A percentile compares a stretch with the other conserved stretches of the same genome.
Conservation (phyloP, 1,140 invertebrate species). For the Drosophila elegans region DNA sequence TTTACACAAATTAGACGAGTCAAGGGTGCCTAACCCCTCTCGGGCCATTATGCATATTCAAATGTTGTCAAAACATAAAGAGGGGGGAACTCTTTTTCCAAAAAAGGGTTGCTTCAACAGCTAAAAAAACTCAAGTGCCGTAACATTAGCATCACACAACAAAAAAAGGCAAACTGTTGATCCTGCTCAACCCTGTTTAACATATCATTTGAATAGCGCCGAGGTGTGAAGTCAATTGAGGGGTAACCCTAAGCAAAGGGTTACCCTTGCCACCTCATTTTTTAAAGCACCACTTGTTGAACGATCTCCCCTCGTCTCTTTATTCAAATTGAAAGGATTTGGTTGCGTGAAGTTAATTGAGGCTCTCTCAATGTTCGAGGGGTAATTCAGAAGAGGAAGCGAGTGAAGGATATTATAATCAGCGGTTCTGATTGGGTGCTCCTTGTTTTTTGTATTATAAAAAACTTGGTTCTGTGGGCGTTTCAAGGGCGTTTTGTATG, state of each 20-base stretch:
- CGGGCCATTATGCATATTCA: slow-evolving; percentile 63
- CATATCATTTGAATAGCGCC: slow-evolving; percentile 79
- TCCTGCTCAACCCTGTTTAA: slow-evolving; percentile 60
- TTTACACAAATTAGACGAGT: slow-evolving; percentile 73
- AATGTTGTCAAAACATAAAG: slow-evolving; percentile 71
- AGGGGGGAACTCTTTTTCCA: not conserved
- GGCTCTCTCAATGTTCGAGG: slow-evolving; percentile 18
- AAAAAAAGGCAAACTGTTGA: slow-evolving; percentile 65
- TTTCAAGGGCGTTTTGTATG: slow-evolving; percentile 47
- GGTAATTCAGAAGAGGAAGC: slow-evolving; percentile 54
- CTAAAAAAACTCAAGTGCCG: slow-evolving; percentile 43
- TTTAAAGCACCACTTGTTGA: slow-evolving; percentile 69
- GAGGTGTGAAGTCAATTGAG: slow-evolving; percentile 63
- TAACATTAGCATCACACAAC: slow-evolving; percentile 25
- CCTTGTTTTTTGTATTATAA: slow-evolving; percentile 8
- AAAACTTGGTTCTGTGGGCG: slow-evolving; percentile 28
- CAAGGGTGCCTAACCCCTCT: slow-evolving; percentile 42
- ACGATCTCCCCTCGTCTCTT: slow-evolving; percentile 26
- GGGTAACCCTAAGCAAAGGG: slow-evolving; percentile 26
- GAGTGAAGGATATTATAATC: slow-evolving; percentile 65
- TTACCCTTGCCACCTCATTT: slow-evolving; percentile 45
- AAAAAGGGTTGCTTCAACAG: slow-evolving; percentile 58
- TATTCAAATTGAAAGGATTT: slow-evolving; percentile 81
- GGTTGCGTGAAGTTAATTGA: slow-evolving; percentile 75
- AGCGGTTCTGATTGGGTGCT: slow-evolving; percentile 56